These are phyloP conservation scores for Lophochroa leadbeateri DNA, from an alignment of 2,113 vertebrate genomes.

Conservation along the genomic window DNA sequence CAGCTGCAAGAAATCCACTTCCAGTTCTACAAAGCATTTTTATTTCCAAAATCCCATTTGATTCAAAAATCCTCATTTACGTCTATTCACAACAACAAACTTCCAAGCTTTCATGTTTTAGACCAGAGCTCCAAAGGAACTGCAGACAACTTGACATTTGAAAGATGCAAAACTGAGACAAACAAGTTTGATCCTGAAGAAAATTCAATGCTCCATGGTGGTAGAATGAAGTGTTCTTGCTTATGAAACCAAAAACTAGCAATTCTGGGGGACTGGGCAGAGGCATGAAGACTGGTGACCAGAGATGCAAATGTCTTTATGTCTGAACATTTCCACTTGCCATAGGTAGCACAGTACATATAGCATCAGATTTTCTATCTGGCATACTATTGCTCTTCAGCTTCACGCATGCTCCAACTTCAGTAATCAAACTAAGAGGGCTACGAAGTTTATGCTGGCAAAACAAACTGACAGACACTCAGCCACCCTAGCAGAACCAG, in stretches of 20 bases:
- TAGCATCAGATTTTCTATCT: neutral
- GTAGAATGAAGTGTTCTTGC: neutral
- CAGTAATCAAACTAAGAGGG: neutral
- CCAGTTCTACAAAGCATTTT: neutral
- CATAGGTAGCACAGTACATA: neutral
- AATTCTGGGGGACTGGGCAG: neutral
- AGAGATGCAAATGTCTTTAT: neutral
- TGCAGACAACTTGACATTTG: neutral
- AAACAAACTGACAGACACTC: neutral
- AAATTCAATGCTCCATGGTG: neutral
- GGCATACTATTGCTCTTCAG: neutral
- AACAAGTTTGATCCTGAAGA: neutral
- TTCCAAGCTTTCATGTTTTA: neutral
- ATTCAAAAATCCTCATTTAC: neutral
- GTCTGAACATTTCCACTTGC: neutral
- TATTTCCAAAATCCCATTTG: neutral
- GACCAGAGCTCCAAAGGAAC: neutral
- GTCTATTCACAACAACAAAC: neutral
- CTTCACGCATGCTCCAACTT: accelerated
- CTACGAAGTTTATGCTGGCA: neutral
- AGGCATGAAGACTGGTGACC: neutral
- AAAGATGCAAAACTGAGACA: neutral
- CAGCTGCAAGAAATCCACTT: neutral
- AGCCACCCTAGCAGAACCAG: neutral
- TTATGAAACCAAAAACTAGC: neutral